phyloP scores from a whole-genome alignment of 1,140 invertebrate genomes.

The Drosophila melanogaster region DNA sequence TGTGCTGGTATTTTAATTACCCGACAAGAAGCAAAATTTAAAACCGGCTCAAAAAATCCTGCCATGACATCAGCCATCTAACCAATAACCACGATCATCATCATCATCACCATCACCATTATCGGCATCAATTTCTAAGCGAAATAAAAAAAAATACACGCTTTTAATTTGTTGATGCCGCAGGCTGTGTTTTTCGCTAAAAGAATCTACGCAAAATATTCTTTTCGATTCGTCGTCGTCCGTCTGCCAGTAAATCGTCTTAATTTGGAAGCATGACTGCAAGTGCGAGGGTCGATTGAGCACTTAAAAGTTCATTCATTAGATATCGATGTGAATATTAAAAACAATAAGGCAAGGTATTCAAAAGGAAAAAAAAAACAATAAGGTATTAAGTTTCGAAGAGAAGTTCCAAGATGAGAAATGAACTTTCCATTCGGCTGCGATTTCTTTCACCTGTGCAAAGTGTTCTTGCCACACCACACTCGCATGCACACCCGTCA shows the following conservation, averaged over 20 bases:
- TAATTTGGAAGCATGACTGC: conserved; percentile 32
- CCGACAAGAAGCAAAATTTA: conserved; percentile 18
- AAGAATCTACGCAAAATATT: conserved; percentile 28
- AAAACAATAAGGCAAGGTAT: too few relatives aligned
- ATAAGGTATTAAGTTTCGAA: too few relatives aligned
- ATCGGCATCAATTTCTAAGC: conserved; percentile 56
- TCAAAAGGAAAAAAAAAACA: too few relatives aligned
- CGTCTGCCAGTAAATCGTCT: conserved; percentile 41
- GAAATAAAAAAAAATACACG: conserved; percentile 25
- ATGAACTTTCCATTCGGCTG: not conserved
- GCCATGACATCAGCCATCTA: conserved; percentile 64
- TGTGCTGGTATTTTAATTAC: conserved; percentile 37
- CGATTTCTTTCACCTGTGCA: conserved; percentile 26
- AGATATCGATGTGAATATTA: too few relatives aligned
- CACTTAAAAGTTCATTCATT: not conserved
- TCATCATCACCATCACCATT: conserved; percentile 62
- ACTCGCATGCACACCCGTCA: conserved; percentile 8
- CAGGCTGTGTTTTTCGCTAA: conserved; percentile 1
- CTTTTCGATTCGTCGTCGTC: conserved; percentile 19
- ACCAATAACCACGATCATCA: conserved; percentile 39
- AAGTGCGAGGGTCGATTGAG: conserved; percentile 26
- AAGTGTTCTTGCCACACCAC: conserved; percentile 33
- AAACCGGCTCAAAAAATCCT: conserved; percentile 68
- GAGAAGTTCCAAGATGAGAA: not conserved
- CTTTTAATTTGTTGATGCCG: conserved; percentile 38